Evolutionary conservation across 2,797 vertebrate genomes (phyloP).

Genomic region (Takifugu ocellatus): DNA sequence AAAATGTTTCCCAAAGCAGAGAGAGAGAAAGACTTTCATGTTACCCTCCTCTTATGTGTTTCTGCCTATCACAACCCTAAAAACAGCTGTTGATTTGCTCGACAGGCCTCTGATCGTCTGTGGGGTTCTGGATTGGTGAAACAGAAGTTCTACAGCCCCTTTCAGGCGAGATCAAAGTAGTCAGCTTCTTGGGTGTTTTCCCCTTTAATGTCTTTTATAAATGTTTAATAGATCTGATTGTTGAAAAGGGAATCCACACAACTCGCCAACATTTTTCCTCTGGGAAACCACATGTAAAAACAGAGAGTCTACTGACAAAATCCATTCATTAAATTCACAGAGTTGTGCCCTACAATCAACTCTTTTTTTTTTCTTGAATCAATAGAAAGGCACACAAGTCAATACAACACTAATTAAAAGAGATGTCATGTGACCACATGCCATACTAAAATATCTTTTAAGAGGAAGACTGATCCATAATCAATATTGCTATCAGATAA

Average conservation of each 20-base stretch:
- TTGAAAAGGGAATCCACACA: neutral
- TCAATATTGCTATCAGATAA: too few species aligned
- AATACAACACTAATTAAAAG: constrained; percentile 6
- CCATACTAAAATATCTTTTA: neutral
- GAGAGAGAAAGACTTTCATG: constrained; percentile 19
- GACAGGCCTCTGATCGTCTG: constrained; percentile 68
- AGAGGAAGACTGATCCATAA: neutral
- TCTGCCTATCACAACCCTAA: constrained; percentile 46
- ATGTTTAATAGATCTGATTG: too few species aligned
- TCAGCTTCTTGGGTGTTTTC: too few species aligned
- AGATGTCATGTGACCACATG: neutral
- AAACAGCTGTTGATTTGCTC: constrained; percentile 61
- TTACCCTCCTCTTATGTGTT: neutral
- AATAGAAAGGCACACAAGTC: constrained; percentile 17
- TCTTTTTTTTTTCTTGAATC: constrained; percentile 21
- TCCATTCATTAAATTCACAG: constrained; percentile 12
- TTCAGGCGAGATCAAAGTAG: too few species aligned
- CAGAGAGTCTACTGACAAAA: neutral
- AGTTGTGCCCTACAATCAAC: constrained; percentile 14
- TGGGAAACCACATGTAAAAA: neutral
- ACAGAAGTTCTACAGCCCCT: constrained; percentile 4
- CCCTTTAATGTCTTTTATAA: too few species aligned
- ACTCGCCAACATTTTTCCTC: neutral
- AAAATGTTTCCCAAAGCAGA: constrained; percentile 17
- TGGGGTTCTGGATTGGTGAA: constrained; percentile 44